Percentiles rank a stretch among this genome's conserved stretches.
phyloP scores from a whole-genome alignment of 2,113 vertebrate species.

The Apodemus sylvaticus region DNA sequence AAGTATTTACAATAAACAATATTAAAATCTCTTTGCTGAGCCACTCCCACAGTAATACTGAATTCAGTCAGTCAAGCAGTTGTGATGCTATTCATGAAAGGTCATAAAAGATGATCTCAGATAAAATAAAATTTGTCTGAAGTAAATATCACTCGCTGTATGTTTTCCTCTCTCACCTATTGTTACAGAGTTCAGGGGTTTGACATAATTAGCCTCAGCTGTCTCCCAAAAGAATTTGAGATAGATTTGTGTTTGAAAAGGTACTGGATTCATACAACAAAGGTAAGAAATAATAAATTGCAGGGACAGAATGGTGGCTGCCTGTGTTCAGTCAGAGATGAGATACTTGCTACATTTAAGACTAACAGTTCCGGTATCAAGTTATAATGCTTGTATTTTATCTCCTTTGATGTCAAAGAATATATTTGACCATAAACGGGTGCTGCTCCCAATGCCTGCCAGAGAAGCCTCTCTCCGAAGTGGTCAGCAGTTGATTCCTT shows the following conservation, averaged over 20 bases:
- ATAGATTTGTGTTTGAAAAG: not conserved
- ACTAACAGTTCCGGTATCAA: conserved; percentile 18
- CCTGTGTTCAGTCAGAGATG: not conserved
- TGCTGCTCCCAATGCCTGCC: no score
- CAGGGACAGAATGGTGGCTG: not conserved
- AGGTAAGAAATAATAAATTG: not conserved
- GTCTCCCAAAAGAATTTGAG: conserved; percentile 22
- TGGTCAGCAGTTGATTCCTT: no score
- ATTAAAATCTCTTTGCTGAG: conserved; percentile 44
- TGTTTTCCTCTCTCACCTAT: conserved; percentile 3
- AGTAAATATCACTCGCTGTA: not conserved
- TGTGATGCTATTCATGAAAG: not conserved
- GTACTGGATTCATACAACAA: not conserved
- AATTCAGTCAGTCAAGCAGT: conserved; percentile 42
- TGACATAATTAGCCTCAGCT: not conserved
- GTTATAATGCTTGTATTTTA: not conserved
- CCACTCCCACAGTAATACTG: not conserved
- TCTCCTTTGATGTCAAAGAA: not conserved
- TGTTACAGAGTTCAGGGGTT: not conserved
- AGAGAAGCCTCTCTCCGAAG: not conserved
- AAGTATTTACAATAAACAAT: conserved; percentile 50
- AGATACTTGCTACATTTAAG: not conserved
- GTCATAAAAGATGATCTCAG: not conserved
- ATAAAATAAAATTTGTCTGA: conserved; percentile 27
- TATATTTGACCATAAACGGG: not conserved